Conservation (phyloP, 1,140 invertebrate species). For the Augochlora pura region DNA sequence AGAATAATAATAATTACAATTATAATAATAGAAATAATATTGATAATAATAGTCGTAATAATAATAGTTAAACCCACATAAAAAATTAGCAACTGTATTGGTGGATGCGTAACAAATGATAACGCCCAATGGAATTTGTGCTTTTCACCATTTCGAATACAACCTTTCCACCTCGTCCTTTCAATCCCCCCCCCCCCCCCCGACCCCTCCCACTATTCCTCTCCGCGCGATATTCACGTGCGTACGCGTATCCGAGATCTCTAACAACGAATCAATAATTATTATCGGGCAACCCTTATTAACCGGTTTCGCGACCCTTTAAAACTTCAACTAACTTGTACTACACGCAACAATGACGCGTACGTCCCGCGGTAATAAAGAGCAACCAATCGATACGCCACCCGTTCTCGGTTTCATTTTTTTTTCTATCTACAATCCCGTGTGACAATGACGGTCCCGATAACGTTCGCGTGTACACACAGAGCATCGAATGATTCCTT, state of each 20-base stretch:
- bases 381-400: conserved; percentile 67
- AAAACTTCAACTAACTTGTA: conserved; percentile 65
- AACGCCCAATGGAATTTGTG: conserved; percentile 15
- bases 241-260: conserved; percentile 40
- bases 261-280: conserved; percentile 65
- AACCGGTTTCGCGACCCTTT: conserved; percentile 24
- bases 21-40: conserved; percentile 33
- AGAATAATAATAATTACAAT: conserved; percentile 52
- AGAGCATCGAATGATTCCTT: neutral
- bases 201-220: neutral
- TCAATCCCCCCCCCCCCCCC: neutral
- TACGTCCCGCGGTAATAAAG: conserved; percentile 59
- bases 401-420: neutral
- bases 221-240: conserved; percentile 6
- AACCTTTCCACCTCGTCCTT: conserved; percentile 55
- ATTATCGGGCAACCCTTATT: conserved; percentile 26
- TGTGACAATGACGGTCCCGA: conserved; percentile 50
- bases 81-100: conserved; percentile 22
- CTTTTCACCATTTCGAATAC: conserved; percentile 61
- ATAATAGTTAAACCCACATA: neutral
- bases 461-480: neutral
- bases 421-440: conserved; percentile 27
- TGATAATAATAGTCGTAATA: conserved; percentile 45
- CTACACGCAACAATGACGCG: conserved; percentile 42
- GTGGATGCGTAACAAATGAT: conserved; percentile 22